Evolutionary conservation across 2,888 invertebrate genomes (phyloP).

Genomic region (Aethes cnicana): DNA sequence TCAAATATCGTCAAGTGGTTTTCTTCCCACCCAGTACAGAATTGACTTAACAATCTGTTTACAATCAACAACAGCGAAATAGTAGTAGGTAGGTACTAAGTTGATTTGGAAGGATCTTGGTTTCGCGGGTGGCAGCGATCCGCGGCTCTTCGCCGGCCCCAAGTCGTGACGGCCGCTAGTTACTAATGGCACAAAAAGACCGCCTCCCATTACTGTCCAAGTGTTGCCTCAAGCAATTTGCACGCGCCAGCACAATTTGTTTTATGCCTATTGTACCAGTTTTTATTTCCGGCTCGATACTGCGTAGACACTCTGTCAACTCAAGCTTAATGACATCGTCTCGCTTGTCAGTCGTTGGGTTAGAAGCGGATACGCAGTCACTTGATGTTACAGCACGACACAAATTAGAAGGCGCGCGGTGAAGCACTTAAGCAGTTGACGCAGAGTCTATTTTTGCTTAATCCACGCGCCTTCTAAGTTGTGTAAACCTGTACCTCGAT

Average conservation of each 20-base stretch:
- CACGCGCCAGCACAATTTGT: slow-evolving; percentile 66
- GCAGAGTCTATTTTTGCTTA: too few relatives aligned
- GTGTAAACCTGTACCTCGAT: background rate
- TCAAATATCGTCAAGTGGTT: too few relatives aligned
- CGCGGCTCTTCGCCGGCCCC: slow-evolving; percentile 43
- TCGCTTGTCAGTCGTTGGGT: slow-evolving; percentile 32
- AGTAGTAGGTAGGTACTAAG: too few relatives aligned
- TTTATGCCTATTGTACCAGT: slow-evolving; percentile 56
- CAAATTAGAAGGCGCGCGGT: too few relatives aligned
- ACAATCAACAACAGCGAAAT: too few relatives aligned
- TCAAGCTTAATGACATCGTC: slow-evolving; percentile 37
- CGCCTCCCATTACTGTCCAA: slow-evolving; percentile 59
- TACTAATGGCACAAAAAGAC: slow-evolving; percentile 74
- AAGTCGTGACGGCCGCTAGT: slow-evolving; percentile 75
- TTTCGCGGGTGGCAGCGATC: slow-evolving; percentile 2
- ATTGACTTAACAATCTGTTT: too few relatives aligned
- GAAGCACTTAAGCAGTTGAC: too few relatives aligned
- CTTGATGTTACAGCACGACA: background rate
- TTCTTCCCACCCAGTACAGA: too few relatives aligned
- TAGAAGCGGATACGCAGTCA: slow-evolving; percentile 19
- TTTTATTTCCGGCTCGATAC: slow-evolving; percentile 60
- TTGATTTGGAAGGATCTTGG: too few relatives aligned
- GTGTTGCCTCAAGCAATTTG: slow-evolving; percentile 68
- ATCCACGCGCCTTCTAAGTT: too few relatives aligned
- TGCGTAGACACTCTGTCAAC: slow-evolving; percentile 33